Conservation (phyloP, 2,797 vertebrate genomes). For the Natrix natrix region DNA sequence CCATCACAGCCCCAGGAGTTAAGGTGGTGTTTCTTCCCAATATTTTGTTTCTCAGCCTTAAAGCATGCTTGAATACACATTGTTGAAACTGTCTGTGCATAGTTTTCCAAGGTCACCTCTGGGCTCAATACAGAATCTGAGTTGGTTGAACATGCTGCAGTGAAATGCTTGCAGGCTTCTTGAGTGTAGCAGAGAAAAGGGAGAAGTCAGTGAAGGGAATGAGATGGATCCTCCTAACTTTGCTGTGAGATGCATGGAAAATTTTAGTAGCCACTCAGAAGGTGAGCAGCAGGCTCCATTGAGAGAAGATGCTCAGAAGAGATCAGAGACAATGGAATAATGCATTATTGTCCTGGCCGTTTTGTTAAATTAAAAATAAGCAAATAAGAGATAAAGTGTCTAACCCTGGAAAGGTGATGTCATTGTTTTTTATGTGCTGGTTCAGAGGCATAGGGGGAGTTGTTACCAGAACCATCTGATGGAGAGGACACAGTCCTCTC, state of each 20-base stretch:
- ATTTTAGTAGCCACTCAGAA: background rate
- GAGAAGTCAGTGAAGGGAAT: background rate
- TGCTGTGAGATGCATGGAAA: background rate
- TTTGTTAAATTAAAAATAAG: background rate
- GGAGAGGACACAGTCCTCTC: background rate
- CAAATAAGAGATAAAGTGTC: background rate
- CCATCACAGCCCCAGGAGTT: background rate
- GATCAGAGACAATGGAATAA: background rate
- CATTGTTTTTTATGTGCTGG: background rate
- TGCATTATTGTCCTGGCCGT: background rate
- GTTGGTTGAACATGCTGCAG: background rate
- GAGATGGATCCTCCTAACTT: background rate
- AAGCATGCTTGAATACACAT: background rate
- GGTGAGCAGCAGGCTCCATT: background rate
- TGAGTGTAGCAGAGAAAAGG: background rate
- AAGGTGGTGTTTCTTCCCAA: background rate
- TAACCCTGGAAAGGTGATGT: background rate
- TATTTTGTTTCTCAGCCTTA: background rate
- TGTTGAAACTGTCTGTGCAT: background rate
- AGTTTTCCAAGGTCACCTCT: background rate
- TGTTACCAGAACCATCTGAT: background rate
- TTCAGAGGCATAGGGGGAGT: background rate
- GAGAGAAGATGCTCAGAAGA: background rate
- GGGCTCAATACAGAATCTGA: background rate
- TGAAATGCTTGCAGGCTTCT: background rate